Conservation (phyloP, 2,113 vertebrate species). For the Dolichallabes microphthalmus region DNA sequence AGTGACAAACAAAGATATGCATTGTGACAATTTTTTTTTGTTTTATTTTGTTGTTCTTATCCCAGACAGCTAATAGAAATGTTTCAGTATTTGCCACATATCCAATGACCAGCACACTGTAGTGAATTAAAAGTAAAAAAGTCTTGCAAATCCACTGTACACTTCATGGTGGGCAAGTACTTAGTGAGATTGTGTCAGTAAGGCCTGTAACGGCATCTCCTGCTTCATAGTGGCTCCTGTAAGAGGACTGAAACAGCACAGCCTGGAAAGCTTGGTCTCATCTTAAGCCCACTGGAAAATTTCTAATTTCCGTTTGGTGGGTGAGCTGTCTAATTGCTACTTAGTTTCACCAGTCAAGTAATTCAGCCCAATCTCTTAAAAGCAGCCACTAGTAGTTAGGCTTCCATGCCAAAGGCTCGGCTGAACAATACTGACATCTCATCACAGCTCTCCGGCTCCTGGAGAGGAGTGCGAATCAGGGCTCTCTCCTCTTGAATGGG, state of each 20-base stretch:
- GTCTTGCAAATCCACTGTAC: constrained; percentile 1
- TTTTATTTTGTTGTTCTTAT: neutral
- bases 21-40: constrained; percentile 53
- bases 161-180: constrained; percentile 13
- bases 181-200: constrained; percentile 49
- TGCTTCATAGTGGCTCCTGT: constrained; percentile 56
- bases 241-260: constrained; percentile 54
- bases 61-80: constrained; percentile 2
- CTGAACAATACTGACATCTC: constrained; percentile 74
- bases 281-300: constrained; percentile 75
- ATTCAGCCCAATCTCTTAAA: constrained; percentile 75
- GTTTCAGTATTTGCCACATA: constrained; percentile 32
- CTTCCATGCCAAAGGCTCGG: constrained; percentile 58
- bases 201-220: constrained; percentile 53
- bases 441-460: constrained; percentile 62
- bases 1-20: constrained; percentile 57
- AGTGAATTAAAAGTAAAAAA: neutral
- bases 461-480: constrained; percentile 68
- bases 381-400: constrained; percentile 74
- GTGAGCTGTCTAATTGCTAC: constrained; percentile 78
- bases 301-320: constrained; percentile 76
- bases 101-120: constrained; percentile 2
- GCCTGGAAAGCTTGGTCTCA: constrained; percentile 58
- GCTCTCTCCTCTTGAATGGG: constrained; percentile 79
- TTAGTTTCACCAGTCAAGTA: constrained; percentile 77